Percentiles rank a stretch among this genome's conserved stretches.
Evolutionary conservation across 2,888 invertebrate genomes (phyloP).

Genomic region (Abrostola triplasia): DNA sequence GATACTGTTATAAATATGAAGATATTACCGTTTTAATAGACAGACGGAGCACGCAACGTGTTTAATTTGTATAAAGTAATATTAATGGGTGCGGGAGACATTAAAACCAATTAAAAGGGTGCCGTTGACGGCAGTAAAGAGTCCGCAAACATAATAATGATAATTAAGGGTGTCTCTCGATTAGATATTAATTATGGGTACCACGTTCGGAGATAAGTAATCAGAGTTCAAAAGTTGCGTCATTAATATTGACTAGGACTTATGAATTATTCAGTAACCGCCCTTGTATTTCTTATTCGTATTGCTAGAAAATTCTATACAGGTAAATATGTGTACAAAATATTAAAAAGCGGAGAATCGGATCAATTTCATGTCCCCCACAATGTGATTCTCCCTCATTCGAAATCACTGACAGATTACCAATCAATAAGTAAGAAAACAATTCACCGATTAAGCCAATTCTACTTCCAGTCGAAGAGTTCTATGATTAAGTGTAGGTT

Average conservation of each 20-base stretch:
- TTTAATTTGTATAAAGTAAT: constrained; percentile 42
- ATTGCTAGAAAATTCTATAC: constrained; percentile 20
- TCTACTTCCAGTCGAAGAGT: constrained; percentile 7
- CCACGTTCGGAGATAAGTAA: constrained; percentile 69
- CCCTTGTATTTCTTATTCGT: constrained; percentile 36
- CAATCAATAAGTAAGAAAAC: too few relatives aligned
- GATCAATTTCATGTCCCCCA: constrained; percentile 7
- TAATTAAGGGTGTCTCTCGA: constrained; percentile 42
- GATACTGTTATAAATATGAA: constrained; percentile 52
- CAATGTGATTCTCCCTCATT: too few relatives aligned
- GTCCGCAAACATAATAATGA: constrained; percentile 42
- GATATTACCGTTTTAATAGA: constrained; percentile 41
- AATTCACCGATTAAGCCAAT: constrained; percentile 6
- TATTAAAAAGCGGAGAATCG: constrained; percentile 21
- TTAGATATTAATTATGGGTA: constrained; percentile 61
- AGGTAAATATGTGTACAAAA: constrained; percentile 30
- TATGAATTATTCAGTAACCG: constrained; percentile 62
- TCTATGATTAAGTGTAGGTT: constrained; percentile 27
- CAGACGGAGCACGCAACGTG: constrained; percentile 11
- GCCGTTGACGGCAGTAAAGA: constrained; percentile 35
- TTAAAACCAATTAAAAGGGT: constrained; percentile 41
- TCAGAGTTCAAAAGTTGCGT: constrained; percentile 66
- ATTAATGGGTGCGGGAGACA: constrained; percentile 42
- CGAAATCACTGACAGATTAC: too few relatives aligned
- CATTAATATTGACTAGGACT: constrained; percentile 65